These are phyloP conservation scores for Glaucomys volans DNA, from an alignment of 2,113 vertebrate species.

Conservation along the genomic window DNA sequence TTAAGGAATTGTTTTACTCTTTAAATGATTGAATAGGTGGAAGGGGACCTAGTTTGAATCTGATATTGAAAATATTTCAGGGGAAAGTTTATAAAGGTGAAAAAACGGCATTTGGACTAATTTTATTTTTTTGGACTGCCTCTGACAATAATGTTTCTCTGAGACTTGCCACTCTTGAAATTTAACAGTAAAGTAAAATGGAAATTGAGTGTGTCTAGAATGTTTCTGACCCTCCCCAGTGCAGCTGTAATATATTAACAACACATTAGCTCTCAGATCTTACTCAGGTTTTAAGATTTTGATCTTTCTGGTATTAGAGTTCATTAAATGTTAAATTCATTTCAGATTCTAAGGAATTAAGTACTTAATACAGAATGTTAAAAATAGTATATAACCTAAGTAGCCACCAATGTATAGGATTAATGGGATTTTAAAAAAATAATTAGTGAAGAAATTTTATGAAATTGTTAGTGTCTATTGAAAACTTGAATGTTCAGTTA, in stretches of 20 bases:
- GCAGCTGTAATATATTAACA: not conserved
- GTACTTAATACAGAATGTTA: conserved; percentile 56
- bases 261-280: not conserved
- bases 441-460: conserved; percentile 26
- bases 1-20: conserved; percentile 45
- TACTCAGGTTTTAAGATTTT: conserved; percentile 61
- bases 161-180: conserved; percentile 56
- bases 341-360: conserved; percentile 49
- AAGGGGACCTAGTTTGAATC: not conserved
- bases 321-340: conserved; percentile 61
- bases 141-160: conserved; percentile 26
- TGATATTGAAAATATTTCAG: conserved; percentile 16
- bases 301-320: conserved; percentile 18
- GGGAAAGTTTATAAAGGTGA: not conserved
- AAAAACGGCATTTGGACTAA: not conserved
- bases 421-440: conserved; percentile 53
- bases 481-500: conserved; percentile 53
- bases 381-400: not conserved
- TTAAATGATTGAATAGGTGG: not conserved
- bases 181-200: not conserved
- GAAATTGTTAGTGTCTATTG: conserved; percentile 50
- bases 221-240: not conserved
- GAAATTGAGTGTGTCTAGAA: not conserved
- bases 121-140: not conserved
- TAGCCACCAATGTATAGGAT: conserved; percentile 26